A percentile compares a stretch with the other conserved stretches of the same genome.
phyloP scores from a whole-genome alignment of 2,888 invertebrate species.

The Seira sanloemensis region DNA sequence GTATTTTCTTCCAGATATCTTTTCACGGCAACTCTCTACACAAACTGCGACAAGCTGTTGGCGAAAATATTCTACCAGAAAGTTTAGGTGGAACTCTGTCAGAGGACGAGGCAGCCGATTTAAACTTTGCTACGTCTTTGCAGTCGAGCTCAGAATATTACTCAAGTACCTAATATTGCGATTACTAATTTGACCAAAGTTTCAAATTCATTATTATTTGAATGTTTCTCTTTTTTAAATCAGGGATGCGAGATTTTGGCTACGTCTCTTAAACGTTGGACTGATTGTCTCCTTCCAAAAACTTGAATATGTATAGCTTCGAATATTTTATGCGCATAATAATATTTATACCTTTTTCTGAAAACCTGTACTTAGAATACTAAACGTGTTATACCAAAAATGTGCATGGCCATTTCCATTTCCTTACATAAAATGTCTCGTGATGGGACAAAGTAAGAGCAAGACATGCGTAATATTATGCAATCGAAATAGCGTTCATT shows the following conservation, averaged over 20 bases:
- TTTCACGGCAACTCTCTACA: conserved; percentile 45
- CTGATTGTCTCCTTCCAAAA: too few species aligned
- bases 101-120: conserved; percentile 43
- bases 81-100: conserved; percentile 34
- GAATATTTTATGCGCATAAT: too few species aligned
- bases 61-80: conserved; percentile 51
- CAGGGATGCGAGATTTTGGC: conserved; percentile 50
- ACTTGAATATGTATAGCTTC: too few species aligned
- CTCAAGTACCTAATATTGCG: conserved; percentile 18
- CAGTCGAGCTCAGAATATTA: conserved; percentile 45
- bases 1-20: conserved; percentile 32
- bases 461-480: not conserved
- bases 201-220: not conserved
- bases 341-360: too few species aligned
- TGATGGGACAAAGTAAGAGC: too few species aligned
- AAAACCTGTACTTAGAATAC: too few species aligned
- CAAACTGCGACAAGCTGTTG: conserved; percentile 42
- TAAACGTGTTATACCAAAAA: too few species aligned
- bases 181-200: not conserved
- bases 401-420: too few species aligned
- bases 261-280: too few species aligned
- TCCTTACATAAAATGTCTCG: too few species aligned
- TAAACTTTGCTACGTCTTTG: conserved; percentile 35
- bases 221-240: not conserved
- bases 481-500: not conserved